phyloP scores from a whole-genome alignment of 2,888 invertebrate species.

The Xanthorhoe spadicearia region DNA sequence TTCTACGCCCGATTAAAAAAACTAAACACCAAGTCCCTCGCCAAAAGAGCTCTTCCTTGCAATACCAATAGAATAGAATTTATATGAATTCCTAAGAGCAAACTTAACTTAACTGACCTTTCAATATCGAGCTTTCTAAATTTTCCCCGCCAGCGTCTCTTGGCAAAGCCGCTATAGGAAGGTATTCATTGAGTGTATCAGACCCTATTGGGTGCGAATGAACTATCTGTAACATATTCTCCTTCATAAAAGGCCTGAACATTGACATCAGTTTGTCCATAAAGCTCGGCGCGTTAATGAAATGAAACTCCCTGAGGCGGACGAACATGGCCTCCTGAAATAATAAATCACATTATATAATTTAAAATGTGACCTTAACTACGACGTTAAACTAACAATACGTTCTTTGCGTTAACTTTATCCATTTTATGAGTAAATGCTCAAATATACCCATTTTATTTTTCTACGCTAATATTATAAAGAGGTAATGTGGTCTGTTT shows the following conservation, averaged over 20 bases:
- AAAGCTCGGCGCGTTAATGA: conserved; percentile 87
- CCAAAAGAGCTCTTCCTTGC: conserved; percentile 1
- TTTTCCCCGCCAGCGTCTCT: conserved; percentile 85
- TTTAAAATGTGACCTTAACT: not conserved
- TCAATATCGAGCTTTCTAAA: conserved; percentile 48
- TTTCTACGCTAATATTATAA: too few relatives aligned
- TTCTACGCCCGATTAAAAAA: not conserved
- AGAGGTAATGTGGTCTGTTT: too few relatives aligned
- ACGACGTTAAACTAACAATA: too few relatives aligned
- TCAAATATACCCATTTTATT: too few relatives aligned
- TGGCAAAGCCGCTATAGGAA: conserved; percentile 83
- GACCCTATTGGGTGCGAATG: conserved; percentile 79
- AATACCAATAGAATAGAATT: not conserved
- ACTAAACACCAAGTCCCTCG: conserved; percentile 1
- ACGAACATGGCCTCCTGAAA: conserved; percentile 86
- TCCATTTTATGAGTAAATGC: too few relatives aligned
- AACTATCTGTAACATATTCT: conserved; percentile 82
- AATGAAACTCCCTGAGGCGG: conserved; percentile 87
- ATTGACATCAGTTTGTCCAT: conserved; percentile 87
- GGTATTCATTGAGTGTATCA: conserved; percentile 75
- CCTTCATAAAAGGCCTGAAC: conserved; percentile 89
- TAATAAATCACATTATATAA: conserved; percentile 7
- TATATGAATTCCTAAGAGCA: too few relatives aligned
- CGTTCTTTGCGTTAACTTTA: too few relatives aligned
- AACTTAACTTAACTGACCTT: conserved; percentile 47